phyloP scores from a whole-genome alignment of 2,113 vertebrate genomes.

The Hemicordylus capensis region DNA sequence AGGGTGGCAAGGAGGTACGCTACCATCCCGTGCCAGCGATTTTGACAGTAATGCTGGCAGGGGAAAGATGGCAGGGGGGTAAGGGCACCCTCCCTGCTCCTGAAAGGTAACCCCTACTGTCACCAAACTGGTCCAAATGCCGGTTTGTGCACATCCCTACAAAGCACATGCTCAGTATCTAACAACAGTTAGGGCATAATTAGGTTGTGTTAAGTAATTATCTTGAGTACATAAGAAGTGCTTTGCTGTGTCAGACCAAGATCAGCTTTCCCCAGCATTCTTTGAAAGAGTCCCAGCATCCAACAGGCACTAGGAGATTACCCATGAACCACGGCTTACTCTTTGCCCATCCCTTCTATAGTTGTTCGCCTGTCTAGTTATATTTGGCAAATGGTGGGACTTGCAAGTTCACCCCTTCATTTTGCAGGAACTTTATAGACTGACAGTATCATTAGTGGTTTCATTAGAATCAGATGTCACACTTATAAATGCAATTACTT shows the following conservation, averaged over 20 bases:
- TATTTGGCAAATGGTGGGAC: neutral
- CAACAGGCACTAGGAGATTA: neutral
- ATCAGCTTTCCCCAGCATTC: neutral
- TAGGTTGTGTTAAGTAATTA: neutral
- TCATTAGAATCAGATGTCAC: slow-evolving; percentile 6
- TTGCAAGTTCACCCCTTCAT: neutral
- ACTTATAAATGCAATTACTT: slow-evolving; percentile 41
- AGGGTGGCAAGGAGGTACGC: too few relatives aligned
- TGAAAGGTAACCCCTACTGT: too few relatives aligned
- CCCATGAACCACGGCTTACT: neutral
- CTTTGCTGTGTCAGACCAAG: neutral
- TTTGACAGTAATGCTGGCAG: too few relatives aligned
- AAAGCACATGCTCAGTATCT: neutral
- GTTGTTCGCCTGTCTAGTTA: neutral
- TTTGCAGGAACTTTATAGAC: slow-evolving; percentile 12
- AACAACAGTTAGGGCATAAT: neutral
- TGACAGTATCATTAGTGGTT: neutral
- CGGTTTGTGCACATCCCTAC: too few relatives aligned
- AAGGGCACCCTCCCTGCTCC: too few relatives aligned
- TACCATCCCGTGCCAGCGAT: too few relatives aligned
- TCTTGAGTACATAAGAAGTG: neutral
- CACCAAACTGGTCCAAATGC: too few relatives aligned
- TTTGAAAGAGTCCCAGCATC: neutral
- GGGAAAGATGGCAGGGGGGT: too few relatives aligned
- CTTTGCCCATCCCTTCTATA: neutral